Evolutionary conservation across 2,797 vertebrate genomes (phyloP).

Genomic region (Crocidura indochinensis): DNA sequence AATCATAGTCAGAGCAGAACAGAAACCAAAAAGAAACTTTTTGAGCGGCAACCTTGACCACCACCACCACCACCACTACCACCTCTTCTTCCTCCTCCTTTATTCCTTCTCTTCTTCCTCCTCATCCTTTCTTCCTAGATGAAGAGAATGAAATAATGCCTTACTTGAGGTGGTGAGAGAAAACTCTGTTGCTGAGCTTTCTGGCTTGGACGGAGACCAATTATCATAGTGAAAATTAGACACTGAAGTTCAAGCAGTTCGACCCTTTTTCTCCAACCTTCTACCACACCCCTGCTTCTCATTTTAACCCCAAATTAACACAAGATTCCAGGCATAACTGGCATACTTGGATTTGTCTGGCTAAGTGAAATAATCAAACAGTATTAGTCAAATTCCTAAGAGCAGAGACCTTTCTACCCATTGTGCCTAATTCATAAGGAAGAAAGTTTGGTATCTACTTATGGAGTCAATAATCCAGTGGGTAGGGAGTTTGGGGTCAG

Average conservation of each 20-base stretch:
- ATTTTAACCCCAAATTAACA: conserved; percentile 61
- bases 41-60: background rate
- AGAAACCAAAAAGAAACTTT: background rate
- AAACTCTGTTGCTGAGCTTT: background rate
- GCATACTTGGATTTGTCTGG: conserved; percentile 71
- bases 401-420: background rate
- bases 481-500: too few species aligned
- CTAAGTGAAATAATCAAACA: conserved; percentile 54
- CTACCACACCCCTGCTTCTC: conserved; percentile 16
- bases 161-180: background rate
- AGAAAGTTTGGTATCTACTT: conserved; percentile 7
- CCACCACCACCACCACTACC: too few species aligned
- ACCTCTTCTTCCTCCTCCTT: too few species aligned
- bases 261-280: background rate
- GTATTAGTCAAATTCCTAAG: conserved; percentile 61
- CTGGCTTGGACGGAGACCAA: conserved; percentile 33
- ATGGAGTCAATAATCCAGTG: conserved; percentile 12
- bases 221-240: conserved; percentile 51
- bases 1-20: background rate
- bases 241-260: background rate
- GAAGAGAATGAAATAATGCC: conserved; percentile 10
- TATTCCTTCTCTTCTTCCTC: too few species aligned
- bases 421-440: background rate
- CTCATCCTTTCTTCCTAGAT: too few species aligned
- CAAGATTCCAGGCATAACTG: conserved; percentile 72